Percentiles rank a stretch among this genome's conserved stretches.
Evolutionary conservation across 1,140 invertebrate species (phyloP).

Genomic region (Macrobrachium nipponense): DNA sequence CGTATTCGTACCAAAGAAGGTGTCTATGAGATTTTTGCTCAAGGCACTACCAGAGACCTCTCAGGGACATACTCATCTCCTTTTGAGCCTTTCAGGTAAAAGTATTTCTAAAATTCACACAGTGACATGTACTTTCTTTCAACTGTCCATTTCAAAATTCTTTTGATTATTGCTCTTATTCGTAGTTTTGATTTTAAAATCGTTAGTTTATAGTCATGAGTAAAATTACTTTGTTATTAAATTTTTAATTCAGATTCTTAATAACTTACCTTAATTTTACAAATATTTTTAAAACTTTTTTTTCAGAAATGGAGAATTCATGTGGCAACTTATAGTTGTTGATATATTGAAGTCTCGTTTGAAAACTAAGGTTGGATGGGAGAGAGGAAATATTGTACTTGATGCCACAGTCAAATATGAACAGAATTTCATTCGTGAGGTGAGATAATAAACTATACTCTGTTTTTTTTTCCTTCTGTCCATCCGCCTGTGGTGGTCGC

Average conservation of each 20-base stretch:
- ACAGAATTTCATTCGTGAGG: slow-evolving; percentile 30
- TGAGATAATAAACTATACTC: background rate
- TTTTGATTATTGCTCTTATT: no score
- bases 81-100: slow-evolving; percentile 40
- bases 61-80: slow-evolving; percentile 37
- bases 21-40: slow-evolving; percentile 17
- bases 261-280: no score
- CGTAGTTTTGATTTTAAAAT: no score
- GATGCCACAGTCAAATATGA: slow-evolving; percentile 44
- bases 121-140: no score
- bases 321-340: slow-evolving; percentile 42
- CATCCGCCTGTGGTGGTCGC: no score
- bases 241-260: no score
- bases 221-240: no score
- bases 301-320: slow-evolving; percentile 37
- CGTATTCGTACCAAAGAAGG: slow-evolving; percentile 8
- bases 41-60: slow-evolving; percentile 41
- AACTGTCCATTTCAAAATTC: no score
- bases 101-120: no score
- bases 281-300: background rate
- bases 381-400: slow-evolving; percentile 26
- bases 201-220: no score
- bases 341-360: slow-evolving; percentile 45
- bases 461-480: no score
- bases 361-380: slow-evolving; percentile 31